A percentile compares a stretch with the other conserved stretches of the same genome.
phyloP scores from a whole-genome alignment of 1,140 invertebrate genomes.

The Drosophila truncata region DNA sequence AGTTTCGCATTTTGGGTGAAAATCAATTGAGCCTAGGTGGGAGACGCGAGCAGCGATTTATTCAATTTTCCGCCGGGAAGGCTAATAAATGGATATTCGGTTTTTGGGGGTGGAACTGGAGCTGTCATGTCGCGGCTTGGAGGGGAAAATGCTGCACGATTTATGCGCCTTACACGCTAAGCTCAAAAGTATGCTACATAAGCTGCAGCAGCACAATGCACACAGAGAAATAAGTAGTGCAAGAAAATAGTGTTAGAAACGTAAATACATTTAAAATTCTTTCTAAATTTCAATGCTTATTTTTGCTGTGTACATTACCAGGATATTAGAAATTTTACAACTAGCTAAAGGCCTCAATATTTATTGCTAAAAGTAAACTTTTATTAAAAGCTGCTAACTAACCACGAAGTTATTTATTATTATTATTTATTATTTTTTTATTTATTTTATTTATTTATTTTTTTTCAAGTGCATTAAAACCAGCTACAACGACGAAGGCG shows the following conservation, averaged over 20 bases:
- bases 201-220: slow-evolving; percentile 58
- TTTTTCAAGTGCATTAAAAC: slow-evolving; percentile 25
- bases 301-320: neutral
- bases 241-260: neutral
- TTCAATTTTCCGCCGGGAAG: slow-evolving; percentile 70
- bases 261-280: neutral
- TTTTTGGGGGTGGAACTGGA: slow-evolving; percentile 18
- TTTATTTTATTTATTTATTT: no score
- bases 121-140: slow-evolving; percentile 58
- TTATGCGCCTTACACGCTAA: slow-evolving; percentile 81
- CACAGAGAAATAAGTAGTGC: slow-evolving; percentile 1
- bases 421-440: no score
- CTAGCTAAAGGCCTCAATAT: no score
- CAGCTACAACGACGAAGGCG: slow-evolving; percentile 21
- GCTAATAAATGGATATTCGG: slow-evolving; percentile 76
- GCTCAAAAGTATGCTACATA: slow-evolving; percentile 80
- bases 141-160: slow-evolving; percentile 57
- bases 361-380: neutral
- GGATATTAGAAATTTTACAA: neutral
- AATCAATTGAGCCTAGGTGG: slow-evolving; percentile 74
- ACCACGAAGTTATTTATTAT: no score
- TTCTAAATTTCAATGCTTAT: neutral
- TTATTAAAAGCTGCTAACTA: neutral
- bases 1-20: slow-evolving; percentile 27
- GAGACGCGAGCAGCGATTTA: slow-evolving; percentile 57